Evolutionary conservation across 2,113 vertebrate species (phyloP).

Genomic region (Silurus asotus): DNA sequence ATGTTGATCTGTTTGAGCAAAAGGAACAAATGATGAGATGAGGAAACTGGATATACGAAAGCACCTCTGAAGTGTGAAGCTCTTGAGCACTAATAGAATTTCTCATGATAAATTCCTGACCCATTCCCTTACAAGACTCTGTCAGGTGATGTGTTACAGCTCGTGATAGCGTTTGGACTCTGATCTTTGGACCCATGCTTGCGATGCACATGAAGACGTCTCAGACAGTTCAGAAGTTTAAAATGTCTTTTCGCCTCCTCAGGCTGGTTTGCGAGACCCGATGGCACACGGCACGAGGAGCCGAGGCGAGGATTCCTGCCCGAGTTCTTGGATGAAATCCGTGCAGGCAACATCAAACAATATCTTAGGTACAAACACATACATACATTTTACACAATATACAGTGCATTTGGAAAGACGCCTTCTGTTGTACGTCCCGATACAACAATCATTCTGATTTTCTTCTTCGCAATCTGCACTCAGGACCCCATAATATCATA

Average conservation of each 20-base stretch:
- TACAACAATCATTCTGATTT: too few relatives aligned
- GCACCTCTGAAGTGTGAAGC: too few relatives aligned
- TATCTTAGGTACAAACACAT: slow-evolving; percentile 80
- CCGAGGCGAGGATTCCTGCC: slow-evolving; percentile 60
- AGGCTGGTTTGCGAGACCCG: slow-evolving; percentile 86
- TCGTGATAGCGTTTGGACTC: background rate
- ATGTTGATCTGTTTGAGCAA: too few relatives aligned
- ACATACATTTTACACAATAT: background rate
- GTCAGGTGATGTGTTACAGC: background rate
- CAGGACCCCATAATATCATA: too few relatives aligned
- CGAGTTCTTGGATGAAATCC: slow-evolving; percentile 84
- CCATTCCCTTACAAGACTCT: too few relatives aligned
- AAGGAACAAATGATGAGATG: too few relatives aligned
- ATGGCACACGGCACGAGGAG: slow-evolving; percentile 16
- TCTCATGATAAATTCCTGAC: background rate
- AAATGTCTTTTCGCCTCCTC: slow-evolving; percentile 31
- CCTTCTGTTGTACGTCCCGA: too few relatives aligned
- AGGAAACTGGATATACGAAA: too few relatives aligned
- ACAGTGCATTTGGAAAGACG: too few relatives aligned
- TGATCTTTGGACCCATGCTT: background rate
- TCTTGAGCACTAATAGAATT: too few relatives aligned
- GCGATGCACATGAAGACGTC: background rate
- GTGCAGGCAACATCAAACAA: slow-evolving; percentile 82
- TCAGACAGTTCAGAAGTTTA: background rate
- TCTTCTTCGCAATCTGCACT: too few relatives aligned